These are phyloP conservation scores for Miichthys miiuy DNA, from an alignment of 2,797 vertebrate species.

Conservation along the genomic window DNA sequence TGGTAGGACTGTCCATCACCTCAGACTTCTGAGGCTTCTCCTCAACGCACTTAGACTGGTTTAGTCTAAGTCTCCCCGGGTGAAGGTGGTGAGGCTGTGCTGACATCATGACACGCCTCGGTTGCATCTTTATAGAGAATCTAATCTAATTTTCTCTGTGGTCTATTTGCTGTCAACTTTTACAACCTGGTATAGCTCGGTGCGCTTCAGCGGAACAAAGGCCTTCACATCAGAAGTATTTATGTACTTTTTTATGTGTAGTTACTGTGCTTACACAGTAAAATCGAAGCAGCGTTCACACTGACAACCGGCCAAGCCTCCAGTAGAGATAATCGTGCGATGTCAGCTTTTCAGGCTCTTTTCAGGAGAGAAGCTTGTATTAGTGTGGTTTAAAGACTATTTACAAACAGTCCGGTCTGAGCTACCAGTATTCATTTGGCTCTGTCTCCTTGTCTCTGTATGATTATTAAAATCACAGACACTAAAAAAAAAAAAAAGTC, in stretches of 20 bases:
- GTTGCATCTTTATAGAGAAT: not conserved
- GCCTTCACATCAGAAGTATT: not conserved
- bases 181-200: constrained; percentile 18
- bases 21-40: no score
- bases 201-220: constrained; percentile 22
- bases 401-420: constrained; percentile 58
- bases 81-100: not conserved
- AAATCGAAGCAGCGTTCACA: constrained; percentile 7
- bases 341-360: not conserved
- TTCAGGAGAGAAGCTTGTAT: not conserved
- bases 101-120: not conserved
- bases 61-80: not conserved
- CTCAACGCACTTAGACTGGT: not conserved
- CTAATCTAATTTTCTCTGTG: constrained; percentile 3
- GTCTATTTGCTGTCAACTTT: not conserved
- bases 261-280: constrained; percentile 21
- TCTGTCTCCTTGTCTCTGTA: constrained; percentile 43
- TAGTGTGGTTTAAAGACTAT: constrained; percentile 61
- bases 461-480: constrained; percentile 26
- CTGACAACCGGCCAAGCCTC: constrained; percentile 8
- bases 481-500: not conserved
- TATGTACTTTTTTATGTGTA: not conserved
- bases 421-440: constrained; percentile 45
- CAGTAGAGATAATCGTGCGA: not conserved
- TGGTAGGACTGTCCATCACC: no score